Evolutionary conservation across 2,113 vertebrate genomes (phyloP).

Genomic region (Mesitornis unicolor): DNA sequence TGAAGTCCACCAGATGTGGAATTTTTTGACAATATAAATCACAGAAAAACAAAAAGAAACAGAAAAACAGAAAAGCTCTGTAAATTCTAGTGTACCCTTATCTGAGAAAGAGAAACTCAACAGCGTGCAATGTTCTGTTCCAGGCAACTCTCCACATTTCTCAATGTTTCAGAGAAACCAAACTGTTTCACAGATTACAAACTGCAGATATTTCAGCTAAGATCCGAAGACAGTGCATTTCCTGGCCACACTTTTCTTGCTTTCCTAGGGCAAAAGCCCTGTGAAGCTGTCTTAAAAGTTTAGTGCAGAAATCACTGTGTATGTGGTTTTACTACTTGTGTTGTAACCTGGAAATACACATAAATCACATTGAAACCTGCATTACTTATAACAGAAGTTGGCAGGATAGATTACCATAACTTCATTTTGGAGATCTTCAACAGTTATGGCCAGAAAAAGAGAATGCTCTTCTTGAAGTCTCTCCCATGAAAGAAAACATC

Average conservation of each 20-base stretch:
- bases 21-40: neutral
- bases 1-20: neutral
- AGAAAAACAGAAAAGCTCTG: neutral
- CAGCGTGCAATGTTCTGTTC: fast-evolving
- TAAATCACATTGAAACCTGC: neutral
- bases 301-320: neutral
- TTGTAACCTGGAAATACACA: neutral
- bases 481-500: neutral
- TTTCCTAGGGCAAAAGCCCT: neutral
- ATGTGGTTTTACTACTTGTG: neutral
- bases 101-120: neutral
- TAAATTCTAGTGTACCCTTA: neutral
- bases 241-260: neutral
- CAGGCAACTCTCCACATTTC: neutral
- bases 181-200: neutral
- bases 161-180: neutral
- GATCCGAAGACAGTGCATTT: neutral
- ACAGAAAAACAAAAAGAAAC: neutral
- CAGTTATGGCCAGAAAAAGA: neutral
- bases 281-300: neutral
- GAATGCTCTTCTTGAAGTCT: neutral
- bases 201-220: neutral
- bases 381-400: neutral
- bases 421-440: neutral
- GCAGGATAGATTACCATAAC: neutral